Evolutionary conservation across 1,140 invertebrate genomes (phyloP).

Genomic region (Drosophila asahinai): DNA sequence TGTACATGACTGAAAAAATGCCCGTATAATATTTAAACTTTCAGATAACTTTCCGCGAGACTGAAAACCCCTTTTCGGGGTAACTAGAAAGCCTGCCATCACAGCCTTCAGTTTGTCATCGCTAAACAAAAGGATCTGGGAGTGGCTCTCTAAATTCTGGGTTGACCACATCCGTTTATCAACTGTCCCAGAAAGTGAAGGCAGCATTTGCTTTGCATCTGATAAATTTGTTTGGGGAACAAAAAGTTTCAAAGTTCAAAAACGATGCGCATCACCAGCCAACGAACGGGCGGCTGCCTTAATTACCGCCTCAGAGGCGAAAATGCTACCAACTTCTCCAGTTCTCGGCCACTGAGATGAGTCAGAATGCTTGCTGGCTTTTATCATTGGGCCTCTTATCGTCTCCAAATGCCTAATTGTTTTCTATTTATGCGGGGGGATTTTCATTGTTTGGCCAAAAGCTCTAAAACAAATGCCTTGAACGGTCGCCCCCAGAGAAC

Average conservation of each 20-base stretch:
- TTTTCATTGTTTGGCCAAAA: slow-evolving; percentile 70
- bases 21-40: background rate
- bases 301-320: slow-evolving; percentile 36
- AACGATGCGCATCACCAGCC: slow-evolving; percentile 67
- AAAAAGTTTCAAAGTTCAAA: slow-evolving; percentile 66
- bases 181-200: slow-evolving; percentile 25
- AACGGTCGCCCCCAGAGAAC: slow-evolving; percentile 8
- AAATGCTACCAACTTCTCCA: slow-evolving; percentile 25
- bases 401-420: slow-evolving; percentile 70
- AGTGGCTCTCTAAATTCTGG: slow-evolving; percentile 22
- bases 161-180: slow-evolving; percentile 45
- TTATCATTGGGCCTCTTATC: slow-evolving; percentile 74
- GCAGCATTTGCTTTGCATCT: slow-evolving; percentile 61
- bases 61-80: background rate
- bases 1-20: background rate
- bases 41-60: background rate
- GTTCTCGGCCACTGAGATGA: slow-evolving; percentile 36
- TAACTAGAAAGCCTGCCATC: slow-evolving; percentile 16
- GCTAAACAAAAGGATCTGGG: slow-evolving; percentile 26
- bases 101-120: slow-evolving; percentile 15
- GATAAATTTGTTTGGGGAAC: slow-evolving; percentile 63
- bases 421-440: slow-evolving; percentile 77
- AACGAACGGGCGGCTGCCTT: slow-evolving; percentile 22
- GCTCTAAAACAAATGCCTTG: slow-evolving; percentile 48
- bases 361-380: slow-evolving; percentile 48